These are phyloP conservation scores for Acleris sparsana DNA, from an alignment of 2,888 invertebrate species.

Conservation along the genomic window DNA sequence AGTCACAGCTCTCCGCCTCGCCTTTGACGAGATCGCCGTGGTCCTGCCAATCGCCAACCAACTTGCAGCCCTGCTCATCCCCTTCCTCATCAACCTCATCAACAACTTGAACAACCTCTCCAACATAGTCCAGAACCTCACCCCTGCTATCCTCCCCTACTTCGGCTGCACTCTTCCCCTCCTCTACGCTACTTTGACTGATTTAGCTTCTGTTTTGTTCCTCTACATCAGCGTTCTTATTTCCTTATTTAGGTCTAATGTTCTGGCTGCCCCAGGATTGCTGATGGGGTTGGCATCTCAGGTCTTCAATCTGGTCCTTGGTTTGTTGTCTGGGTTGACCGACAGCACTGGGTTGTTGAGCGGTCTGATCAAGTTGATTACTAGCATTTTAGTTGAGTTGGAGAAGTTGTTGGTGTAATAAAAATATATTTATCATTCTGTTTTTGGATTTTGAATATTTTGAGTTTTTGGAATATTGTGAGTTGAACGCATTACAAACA, in stretches of 20 bases:
- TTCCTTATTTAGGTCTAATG: conserved; percentile 72
- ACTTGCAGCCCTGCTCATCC: conserved; percentile 67
- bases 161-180: conserved; percentile 74
- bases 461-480: no score
- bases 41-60: conserved; percentile 72
- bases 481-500: no score
- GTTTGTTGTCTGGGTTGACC: conserved; percentile 64
- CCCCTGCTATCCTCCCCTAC: conserved; percentile 72
- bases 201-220: conserved; percentile 72
- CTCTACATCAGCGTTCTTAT: conserved; percentile 74
- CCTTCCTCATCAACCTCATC: conserved; percentile 73
- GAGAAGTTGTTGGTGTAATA: conserved; percentile 64
- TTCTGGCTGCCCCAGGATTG: conserved; percentile 68
- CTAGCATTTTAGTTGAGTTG: conserved; percentile 65
- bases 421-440: conserved; percentile 36
- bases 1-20: conserved; percentile 67
- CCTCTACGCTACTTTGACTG: conserved; percentile 72
- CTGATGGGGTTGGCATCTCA: conserved; percentile 62
- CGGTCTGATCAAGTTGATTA: conserved; percentile 68
- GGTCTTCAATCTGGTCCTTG: conserved; percentile 66
- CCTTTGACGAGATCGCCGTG: conserved; percentile 73
- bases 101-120: conserved; percentile 76
- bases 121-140: conserved; percentile 74
- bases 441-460: conserved; percentile 6
- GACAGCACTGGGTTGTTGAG: conserved; percentile 67